Evolutionary conservation across 2,797 vertebrate species (phyloP).

Genomic region (Ispidina lecontei): DNA sequence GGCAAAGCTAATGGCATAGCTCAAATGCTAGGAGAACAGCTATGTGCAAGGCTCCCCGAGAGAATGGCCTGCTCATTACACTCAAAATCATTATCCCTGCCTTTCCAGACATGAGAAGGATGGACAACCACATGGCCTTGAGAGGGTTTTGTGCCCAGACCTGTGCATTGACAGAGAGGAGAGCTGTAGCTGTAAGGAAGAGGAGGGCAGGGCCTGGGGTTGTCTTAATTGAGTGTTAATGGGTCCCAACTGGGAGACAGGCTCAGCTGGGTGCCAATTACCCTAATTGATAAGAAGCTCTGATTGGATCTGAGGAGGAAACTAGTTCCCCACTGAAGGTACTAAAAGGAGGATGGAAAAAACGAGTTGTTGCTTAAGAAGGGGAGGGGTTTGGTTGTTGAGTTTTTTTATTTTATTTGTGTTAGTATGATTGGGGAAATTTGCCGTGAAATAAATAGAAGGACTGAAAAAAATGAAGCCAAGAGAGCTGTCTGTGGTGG

Average conservation of each 20-base stretch:
- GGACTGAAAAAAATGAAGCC: not conserved
- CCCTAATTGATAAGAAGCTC: conserved; percentile 28
- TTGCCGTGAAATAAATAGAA: not conserved
- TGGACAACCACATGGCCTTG: not conserved
- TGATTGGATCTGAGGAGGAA: conserved; percentile 14
- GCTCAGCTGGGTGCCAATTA: conserved; percentile 60
- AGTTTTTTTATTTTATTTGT: rapidly evolving
- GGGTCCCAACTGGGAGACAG: conserved; percentile 46
- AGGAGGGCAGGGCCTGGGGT: not conserved
- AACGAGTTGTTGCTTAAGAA: not conserved
- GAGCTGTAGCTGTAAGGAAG: not conserved
- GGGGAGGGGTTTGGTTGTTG: not conserved
- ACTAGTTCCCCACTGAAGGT: not conserved
- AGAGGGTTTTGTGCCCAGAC: not conserved
- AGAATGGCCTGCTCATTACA: not conserved
- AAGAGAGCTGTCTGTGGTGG: not conserved
- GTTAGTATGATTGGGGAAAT: not conserved
- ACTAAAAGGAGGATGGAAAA: not conserved
- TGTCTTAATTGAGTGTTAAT: conserved; percentile 54
- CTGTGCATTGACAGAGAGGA: not conserved
- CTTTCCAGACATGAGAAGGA: not conserved
- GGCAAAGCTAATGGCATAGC: not conserved
- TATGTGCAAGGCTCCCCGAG: not conserved
- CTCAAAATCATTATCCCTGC: not conserved
- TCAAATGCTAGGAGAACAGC: not conserved